These are phyloP conservation scores for Pristionchus maxplancki DNA, from an alignment of 2,888 invertebrate species.

Conservation along the genomic window DNA sequence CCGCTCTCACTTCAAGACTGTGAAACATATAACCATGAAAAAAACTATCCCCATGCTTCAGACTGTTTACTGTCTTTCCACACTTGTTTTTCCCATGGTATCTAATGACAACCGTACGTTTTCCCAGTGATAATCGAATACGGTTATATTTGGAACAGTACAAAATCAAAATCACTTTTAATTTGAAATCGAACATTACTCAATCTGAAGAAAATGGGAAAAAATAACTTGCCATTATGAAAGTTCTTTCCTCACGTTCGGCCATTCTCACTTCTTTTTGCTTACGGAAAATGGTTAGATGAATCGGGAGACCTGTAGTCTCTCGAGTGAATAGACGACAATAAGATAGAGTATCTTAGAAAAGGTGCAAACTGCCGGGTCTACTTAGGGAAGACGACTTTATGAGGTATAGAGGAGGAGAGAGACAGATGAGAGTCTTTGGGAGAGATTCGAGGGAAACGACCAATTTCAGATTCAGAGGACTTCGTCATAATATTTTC, in stretches of 20 bases:
- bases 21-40: neutral
- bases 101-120: neutral
- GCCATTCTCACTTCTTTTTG: constrained; percentile 34
- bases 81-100: neutral
- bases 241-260: constrained; percentile 43
- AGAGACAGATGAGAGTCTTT: neutral
- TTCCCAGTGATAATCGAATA: neutral
- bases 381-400: constrained; percentile 8
- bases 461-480: neutral
- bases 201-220: neutral
- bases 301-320: constrained; percentile 37
- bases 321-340: neutral
- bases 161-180: neutral
- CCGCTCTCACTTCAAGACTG: no score
- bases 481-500: constrained; percentile 16
- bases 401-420: neutral
- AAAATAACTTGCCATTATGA: constrained; percentile 37
- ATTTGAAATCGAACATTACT: no score
- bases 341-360: neutral
- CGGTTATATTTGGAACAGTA: neutral
- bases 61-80: neutral
- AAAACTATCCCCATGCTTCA: neutral
- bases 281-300: constrained; percentile 24
- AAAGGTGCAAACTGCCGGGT: neutral
- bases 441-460: neutral